phyloP scores from a whole-genome alignment of 2,888 invertebrate genomes.

The Diarsia rubi region DNA sequence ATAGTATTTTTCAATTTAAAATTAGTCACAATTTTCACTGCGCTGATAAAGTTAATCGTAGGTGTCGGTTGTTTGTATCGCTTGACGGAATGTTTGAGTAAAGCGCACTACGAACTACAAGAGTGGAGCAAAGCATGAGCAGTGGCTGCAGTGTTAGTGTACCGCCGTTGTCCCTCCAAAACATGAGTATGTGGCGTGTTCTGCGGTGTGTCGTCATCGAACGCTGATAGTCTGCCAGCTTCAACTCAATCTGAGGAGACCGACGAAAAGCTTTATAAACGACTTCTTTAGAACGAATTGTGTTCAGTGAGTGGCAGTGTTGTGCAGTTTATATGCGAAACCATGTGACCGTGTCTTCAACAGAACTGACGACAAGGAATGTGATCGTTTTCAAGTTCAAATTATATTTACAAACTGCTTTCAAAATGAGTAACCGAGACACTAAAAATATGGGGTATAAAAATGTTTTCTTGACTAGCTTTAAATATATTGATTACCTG shows the following conservation, averaged over 20 bases:
- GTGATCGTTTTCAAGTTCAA: neutral
- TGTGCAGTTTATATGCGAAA: neutral
- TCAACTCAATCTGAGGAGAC: neutral
- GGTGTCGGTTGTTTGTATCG: neutral
- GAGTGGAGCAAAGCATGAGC: neutral
- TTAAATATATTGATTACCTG: neutral
- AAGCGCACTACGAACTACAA: neutral
- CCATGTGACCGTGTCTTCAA: neutral
- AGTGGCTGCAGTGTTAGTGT: neutral
- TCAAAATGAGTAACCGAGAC: neutral
- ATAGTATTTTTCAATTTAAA: conserved; percentile 34
- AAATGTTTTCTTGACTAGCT: neutral
- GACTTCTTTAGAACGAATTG: neutral
- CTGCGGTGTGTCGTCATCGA: neutral
- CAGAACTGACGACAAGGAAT: neutral
- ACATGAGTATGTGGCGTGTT: neutral
- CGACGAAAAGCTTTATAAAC: neutral
- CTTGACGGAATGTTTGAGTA: neutral
- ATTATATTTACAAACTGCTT: neutral
- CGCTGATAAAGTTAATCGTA: conserved; percentile 6
- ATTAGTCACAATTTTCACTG: conserved; percentile 18
- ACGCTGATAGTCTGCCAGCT: neutral
- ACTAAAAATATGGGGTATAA: neutral
- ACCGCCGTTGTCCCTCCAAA: neutral
- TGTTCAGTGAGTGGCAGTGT: conserved; percentile 3